phyloP scores from a whole-genome alignment of 2,888 invertebrate genomes.

The Temnothorax rugatulus region DNA sequence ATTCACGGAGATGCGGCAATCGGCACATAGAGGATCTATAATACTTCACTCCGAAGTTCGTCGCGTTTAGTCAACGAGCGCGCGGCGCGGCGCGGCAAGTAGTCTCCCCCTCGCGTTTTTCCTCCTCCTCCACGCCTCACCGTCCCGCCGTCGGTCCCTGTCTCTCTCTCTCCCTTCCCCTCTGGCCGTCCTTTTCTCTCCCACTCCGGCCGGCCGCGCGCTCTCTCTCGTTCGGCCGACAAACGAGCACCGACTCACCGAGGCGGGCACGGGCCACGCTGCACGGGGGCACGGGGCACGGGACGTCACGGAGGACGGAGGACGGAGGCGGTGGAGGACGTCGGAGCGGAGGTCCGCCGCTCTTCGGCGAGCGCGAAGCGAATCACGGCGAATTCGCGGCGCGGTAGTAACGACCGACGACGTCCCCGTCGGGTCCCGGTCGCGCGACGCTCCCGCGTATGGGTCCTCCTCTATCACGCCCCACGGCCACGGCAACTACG shows the following conservation, averaged over 20 bases:
- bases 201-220: background rate
- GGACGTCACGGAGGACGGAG: slow-evolving; percentile 18
- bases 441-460: slow-evolving; percentile 59
- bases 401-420: slow-evolving; percentile 68
- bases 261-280: background rate
- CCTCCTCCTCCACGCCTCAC: no score
- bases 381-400: slow-evolving; percentile 62
- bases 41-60: background rate
- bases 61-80: background rate
- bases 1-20: background rate
- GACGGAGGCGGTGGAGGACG: slow-evolving; percentile 60
- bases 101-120: background rate
- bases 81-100: background rate
- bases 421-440: slow-evolving; percentile 60
- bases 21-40: background rate
- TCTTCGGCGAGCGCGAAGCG: slow-evolving; percentile 60
- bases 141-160: no score
- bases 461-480: slow-evolving; percentile 32
- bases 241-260: background rate
- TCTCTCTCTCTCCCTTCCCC: background rate
- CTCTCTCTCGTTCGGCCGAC: background rate
- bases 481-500: background rate
- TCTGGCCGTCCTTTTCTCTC: background rate
- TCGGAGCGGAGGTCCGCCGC: slow-evolving; percentile 60
- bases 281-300: background rate